A percentile compares a stretch with the other conserved stretches of the same genome.
These are phyloP conservation scores for Idris sp. DNA, from an alignment of 1,140 invertebrate genomes.

Conservation along the genomic window DNA sequence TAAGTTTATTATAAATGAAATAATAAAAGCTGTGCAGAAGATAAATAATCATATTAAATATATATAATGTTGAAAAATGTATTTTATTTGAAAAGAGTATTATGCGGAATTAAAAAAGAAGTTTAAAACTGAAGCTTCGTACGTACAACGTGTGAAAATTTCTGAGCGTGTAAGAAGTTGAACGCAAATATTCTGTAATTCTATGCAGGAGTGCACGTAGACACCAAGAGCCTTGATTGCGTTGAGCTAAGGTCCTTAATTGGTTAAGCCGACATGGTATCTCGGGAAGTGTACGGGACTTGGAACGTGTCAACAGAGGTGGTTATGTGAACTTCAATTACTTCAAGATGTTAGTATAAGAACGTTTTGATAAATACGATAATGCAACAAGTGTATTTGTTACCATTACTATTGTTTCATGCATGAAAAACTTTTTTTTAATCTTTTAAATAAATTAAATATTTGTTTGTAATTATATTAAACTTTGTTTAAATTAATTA, in stretches of 20 bases:
- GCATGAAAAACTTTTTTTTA: conserved; percentile 4
- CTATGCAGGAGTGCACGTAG: conserved; percentile 61
- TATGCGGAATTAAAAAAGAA: not conserved
- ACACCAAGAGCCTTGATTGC: conserved; percentile 56
- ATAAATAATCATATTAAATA: too few species aligned
- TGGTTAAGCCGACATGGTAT: conserved; percentile 65
- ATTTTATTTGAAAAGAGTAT: too few species aligned
- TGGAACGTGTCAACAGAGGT: conserved; percentile 63
- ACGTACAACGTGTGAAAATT: conserved; percentile 53
- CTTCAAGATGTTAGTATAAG: conserved; percentile 57
- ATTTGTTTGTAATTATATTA: too few species aligned
- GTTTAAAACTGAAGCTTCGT: conserved; percentile 19
- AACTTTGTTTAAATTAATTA: too few species aligned
- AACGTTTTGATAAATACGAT: conserved; percentile 54
- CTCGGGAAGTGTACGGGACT: conserved; percentile 64
- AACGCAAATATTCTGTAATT: conserved; percentile 58
- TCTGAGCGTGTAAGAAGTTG: conserved; percentile 45
- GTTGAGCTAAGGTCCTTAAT: conserved; percentile 63
- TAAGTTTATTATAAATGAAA: too few species aligned
- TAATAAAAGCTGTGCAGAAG: too few species aligned
- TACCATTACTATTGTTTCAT: conserved; percentile 11
- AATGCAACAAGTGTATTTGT: conserved; percentile 43
- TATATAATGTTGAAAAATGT: too few species aligned
- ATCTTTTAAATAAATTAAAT: too few species aligned
- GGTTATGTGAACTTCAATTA: conserved; percentile 63